These are phyloP conservation scores for Phrixothrix hirtus DNA, from an alignment of 2,888 invertebrate genomes.

Conservation along the genomic window DNA sequence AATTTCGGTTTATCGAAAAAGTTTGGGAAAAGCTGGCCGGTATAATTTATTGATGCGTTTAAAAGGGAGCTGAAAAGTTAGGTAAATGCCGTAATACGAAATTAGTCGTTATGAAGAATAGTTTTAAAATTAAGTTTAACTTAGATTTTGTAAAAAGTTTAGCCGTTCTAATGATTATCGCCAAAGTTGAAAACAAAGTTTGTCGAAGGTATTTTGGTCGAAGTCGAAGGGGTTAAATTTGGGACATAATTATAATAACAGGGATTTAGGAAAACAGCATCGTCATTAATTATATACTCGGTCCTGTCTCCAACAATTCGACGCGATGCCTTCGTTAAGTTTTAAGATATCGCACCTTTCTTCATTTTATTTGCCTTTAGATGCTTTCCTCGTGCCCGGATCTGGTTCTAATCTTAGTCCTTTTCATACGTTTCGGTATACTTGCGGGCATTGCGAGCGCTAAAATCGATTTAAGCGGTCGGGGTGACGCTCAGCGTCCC, in stretches of 20 bases:
- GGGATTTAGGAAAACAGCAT: constrained; percentile 21
- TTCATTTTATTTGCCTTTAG: constrained; percentile 23
- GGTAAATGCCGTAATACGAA: too few relatives aligned
- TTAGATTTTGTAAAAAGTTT: too few relatives aligned
- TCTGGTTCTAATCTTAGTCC: constrained; percentile 26
- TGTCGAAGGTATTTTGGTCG: constrained; percentile 5
- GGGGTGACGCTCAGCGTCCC: constrained; percentile 38
- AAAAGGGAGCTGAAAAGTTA: too few relatives aligned
- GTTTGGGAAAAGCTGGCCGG: too few relatives aligned
- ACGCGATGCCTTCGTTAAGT: constrained; percentile 8
- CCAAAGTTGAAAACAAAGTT: constrained; percentile 12
- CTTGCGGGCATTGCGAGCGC: constrained; percentile 39
- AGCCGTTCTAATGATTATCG: constrained; percentile 3
- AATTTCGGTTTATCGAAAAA: too few relatives aligned
- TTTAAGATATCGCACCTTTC: constrained; percentile 21
- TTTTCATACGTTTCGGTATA: constrained; percentile 32
- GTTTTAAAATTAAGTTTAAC: too few relatives aligned
- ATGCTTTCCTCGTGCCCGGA: constrained; percentile 20
- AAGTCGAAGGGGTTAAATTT: constrained; percentile 11
- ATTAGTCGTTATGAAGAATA: too few relatives aligned
- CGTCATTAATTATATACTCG: constrained; percentile 20
- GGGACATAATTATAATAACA: constrained; percentile 21
- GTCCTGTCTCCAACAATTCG: constrained; percentile 16
- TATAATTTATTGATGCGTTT: too few relatives aligned
- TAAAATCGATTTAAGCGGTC: constrained; percentile 43